A percentile compares a stretch with the other conserved stretches of the same genome.
These are phyloP conservation scores for Siphamia tubifer DNA, from an alignment of 2,113 vertebrate species.

Conservation along the genomic window DNA sequence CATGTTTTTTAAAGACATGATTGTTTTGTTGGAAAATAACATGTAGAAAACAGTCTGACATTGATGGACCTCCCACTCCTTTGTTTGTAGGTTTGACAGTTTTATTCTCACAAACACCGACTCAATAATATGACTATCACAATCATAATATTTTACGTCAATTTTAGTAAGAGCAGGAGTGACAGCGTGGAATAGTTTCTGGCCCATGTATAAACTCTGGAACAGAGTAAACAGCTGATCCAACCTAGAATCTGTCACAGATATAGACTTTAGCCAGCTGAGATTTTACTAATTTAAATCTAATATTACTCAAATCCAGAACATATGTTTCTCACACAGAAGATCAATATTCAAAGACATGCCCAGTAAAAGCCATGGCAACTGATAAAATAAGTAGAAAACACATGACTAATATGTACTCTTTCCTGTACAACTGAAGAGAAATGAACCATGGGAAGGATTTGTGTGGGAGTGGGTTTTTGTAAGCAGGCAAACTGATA, in stretches of 20 bases:
- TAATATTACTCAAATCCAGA: background rate
- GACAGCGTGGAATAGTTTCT: background rate
- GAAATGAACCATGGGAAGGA: conserved; percentile 12
- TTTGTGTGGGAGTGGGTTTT: background rate
- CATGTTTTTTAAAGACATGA: no score
- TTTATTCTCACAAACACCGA: background rate
- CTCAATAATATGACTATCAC: background rate
- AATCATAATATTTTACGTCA: background rate
- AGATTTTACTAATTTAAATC: background rate
- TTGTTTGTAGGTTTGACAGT: background rate
- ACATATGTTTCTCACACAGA: conserved; percentile 13
- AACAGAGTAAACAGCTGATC: background rate
- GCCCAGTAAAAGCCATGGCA: background rate
- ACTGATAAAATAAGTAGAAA: background rate
- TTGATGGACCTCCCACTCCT: background rate
- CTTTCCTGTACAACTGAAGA: no score
- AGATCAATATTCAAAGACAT: background rate
- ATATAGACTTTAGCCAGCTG: background rate
- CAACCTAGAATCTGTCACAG: background rate
- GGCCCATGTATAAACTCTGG: background rate
- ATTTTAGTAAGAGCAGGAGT: background rate
- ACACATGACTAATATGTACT: no score
- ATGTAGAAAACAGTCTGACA: background rate
- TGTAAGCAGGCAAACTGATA: conserved; percentile 39
- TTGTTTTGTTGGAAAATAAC: no score